Percentiles rank a stretch among this genome's conserved stretches.
Evolutionary conservation across 2,797 vertebrate genomes (phyloP).

Genomic region (Pogoniulus pusillus): DNA sequence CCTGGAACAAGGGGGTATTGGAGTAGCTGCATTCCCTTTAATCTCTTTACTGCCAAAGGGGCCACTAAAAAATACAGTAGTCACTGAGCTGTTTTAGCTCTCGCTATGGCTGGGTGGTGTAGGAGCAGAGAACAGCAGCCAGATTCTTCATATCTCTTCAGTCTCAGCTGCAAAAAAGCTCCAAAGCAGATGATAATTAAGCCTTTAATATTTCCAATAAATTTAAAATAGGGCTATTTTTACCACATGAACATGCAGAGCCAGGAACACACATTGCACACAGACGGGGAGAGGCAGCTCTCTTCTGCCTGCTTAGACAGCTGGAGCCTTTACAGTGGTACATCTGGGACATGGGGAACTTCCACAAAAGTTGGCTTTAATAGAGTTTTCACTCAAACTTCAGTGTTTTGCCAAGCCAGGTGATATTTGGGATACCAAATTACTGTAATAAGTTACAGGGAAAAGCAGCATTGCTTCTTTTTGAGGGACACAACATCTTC

Average conservation of each 20-base stretch:
- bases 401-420: background rate
- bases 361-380: background rate
- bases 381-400: background rate
- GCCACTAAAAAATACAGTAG: background rate
- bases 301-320: background rate
- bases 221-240: background rate
- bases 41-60: background rate
- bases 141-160: background rate
- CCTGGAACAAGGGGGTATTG: background rate
- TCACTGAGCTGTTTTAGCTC: background rate
- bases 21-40: background rate
- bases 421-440: background rate
- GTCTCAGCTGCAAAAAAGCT: background rate
- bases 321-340: background rate
- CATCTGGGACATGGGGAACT: background rate
- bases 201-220: constrained; percentile 21
- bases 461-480: background rate
- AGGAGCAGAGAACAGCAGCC: constrained; percentile 7
- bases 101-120: background rate
- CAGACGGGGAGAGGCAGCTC: background rate
- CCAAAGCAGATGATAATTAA: constrained; percentile 27
- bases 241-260: background rate
- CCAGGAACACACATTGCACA: background rate
- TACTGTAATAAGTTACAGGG: background rate
- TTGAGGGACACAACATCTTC: background rate